Evolutionary conservation across 2,797 vertebrate genomes (phyloP), one percentile per base, ranked within the genome.

Genomic region (Cryptoblepharus egeriae): DNA sequence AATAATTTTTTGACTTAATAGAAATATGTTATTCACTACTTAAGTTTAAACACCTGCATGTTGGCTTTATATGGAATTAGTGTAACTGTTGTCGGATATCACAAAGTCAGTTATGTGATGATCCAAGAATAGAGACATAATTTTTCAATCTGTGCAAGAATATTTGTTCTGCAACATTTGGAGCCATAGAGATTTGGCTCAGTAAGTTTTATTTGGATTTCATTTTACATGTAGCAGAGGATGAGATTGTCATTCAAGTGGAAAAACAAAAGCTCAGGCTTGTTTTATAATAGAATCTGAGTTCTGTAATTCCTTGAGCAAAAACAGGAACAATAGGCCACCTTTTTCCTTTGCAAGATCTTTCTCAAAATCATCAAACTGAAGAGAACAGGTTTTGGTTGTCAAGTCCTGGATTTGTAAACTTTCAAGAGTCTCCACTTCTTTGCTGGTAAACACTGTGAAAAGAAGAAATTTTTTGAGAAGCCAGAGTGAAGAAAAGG

Each of bases 1-100:
- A 96, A 95, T 96, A 97, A 96, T 96, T 90, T 94, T 92, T 79
- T 92, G 90, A 90, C 92, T 92, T 93, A 94, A 76, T 93, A 92
- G 82, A 82, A 77, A 87, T n/a, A n/a, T 92, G 88, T 35, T 18
- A 55, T 57, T 87, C 57, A 52, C 32, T 88, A 58, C 49, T 30
- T 79, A 30, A 74, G 55, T 88, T 80, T 5, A 28, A 68, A 15
- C 89, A 85, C 24, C 28, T 68, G 12, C 22, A 7, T 22, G 5
- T 67, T 80, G 13, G 7, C 6, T 71, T 11, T 72, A 39, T 22
- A 73, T 49, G 52, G 0, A 0, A 0, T 22, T 20, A 20, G 45
- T 81, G 73, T 57, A 37, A n/a, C 0, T 77, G 3, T 52, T 37
- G 45, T n/a, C 8, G 68, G 52, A 37, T 12, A 45, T 35, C 52